Evolutionary conservation across 2,797 vertebrate species (phyloP).

Genomic region (Etheostoma nigrum): DNA sequence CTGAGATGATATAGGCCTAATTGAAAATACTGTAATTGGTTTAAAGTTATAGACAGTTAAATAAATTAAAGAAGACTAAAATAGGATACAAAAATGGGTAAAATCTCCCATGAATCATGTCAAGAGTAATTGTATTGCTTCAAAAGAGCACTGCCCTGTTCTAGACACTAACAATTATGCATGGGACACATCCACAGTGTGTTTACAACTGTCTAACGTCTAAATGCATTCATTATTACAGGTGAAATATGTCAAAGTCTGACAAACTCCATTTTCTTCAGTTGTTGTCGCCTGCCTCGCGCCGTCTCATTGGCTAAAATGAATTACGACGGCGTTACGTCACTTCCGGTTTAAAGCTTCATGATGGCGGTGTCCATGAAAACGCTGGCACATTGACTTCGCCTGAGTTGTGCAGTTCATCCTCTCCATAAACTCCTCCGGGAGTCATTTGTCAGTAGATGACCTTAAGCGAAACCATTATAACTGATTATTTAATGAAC

Average conservation of each 20-base stretch:
- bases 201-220: neutral
- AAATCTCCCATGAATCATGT: neutral
- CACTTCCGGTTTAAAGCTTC: conserved; percentile 61
- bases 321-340: conserved; percentile 16
- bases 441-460: neutral
- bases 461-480: neutral
- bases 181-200: neutral
- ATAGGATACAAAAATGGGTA: neutral
- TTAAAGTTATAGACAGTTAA: neutral
- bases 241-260: conserved; percentile 36
- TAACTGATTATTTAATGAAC: neutral
- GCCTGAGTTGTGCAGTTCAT: conserved; percentile 12
- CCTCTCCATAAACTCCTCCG: fast-evolving
- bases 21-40: neutral
- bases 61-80: neutral
- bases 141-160: neutral
- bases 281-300: conserved; percentile 17
- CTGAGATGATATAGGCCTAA: neutral
- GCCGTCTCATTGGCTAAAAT: conserved; percentile 48
- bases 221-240: neutral
- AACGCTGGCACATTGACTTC: conserved; percentile 64
- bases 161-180: neutral
- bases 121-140: too few species aligned
- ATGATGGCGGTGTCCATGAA: conserved; percentile 79
- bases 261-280: conserved; percentile 61